Conservation (phyloP, 2,113 vertebrate genomes). For the Ivindomyrus marchei region DNA sequence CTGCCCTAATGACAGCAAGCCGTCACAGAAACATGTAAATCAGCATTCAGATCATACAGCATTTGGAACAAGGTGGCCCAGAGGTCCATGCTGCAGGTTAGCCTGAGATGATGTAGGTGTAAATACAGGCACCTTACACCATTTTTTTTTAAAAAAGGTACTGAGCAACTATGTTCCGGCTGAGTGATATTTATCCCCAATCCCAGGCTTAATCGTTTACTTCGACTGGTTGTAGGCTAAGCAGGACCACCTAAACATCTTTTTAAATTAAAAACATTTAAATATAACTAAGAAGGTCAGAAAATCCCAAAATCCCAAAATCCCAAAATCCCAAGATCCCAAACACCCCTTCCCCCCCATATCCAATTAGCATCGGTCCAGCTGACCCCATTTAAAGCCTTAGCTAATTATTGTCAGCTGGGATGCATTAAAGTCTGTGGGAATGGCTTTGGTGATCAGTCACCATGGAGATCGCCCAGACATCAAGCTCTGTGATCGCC, state of each 20-base stretch:
- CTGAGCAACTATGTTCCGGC: neutral
- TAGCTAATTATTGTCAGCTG: neutral
- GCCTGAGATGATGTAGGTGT: neutral
- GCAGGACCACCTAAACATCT: neutral
- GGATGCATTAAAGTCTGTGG: neutral
- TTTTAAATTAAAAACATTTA: neutral
- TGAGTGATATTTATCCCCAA: neutral
- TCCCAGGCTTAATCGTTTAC: neutral
- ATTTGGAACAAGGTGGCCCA: neutral
- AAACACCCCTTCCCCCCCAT: neutral
- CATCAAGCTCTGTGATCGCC: neutral
- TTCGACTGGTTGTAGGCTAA: neutral
- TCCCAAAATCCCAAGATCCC: neutral
- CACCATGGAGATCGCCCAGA: neutral
- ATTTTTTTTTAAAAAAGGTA: neutral
- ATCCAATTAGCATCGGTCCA: neutral
- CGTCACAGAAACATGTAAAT: neutral
- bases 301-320: neutral
- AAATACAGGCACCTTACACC: neutral
- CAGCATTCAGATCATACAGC: neutral
- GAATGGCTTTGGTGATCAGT: neutral
- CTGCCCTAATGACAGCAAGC: neutral
- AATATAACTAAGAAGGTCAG: neutral
- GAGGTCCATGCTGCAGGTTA: neutral
- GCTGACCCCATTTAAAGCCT: neutral